Evolutionary conservation across 1,140 invertebrate genomes (phyloP).

Genomic region (Drosophila micromelanica): DNA sequence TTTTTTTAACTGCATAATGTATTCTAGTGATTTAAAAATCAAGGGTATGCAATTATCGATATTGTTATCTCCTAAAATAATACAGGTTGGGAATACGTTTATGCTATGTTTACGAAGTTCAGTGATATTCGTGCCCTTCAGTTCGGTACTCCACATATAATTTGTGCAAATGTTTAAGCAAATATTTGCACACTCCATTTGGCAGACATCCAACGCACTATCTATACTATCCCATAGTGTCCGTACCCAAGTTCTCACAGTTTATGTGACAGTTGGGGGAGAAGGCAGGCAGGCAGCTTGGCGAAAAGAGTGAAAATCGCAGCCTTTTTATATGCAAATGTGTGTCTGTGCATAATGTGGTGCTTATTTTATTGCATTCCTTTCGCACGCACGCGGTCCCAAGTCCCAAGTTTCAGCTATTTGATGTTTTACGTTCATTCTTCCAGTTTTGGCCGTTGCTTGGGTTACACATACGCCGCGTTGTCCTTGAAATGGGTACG

Average conservation of each 20-base stretch:
- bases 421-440: slow-evolving; percentile 12
- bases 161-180: slow-evolving; percentile 14
- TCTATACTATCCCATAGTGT: background rate
- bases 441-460: slow-evolving; percentile 7
- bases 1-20: no score
- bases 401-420: slow-evolving; percentile 9
- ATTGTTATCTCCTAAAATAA: background rate
- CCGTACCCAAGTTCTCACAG: slow-evolving; percentile 20
- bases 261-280: slow-evolving; percentile 25
- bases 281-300: background rate
- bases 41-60: no score
- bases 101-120: background rate
- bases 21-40: no score
- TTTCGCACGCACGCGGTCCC: slow-evolving; percentile 42
- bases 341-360: slow-evolving; percentile 51
- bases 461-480: slow-evolving; percentile 35
- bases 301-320: slow-evolving; percentile 17
- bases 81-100: background rate
- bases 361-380: slow-evolving; percentile 53
- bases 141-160: background rate
- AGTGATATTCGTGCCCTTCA: background rate
- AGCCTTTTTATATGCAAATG: slow-evolving; percentile 43
- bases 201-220: slow-evolving; percentile 15
- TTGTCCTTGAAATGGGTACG: slow-evolving; percentile 46
- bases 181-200: slow-evolving; percentile 41